Evolutionary conservation across 2,113 vertebrate genomes (phyloP).

Genomic region (Hippocampus comes): DNA sequence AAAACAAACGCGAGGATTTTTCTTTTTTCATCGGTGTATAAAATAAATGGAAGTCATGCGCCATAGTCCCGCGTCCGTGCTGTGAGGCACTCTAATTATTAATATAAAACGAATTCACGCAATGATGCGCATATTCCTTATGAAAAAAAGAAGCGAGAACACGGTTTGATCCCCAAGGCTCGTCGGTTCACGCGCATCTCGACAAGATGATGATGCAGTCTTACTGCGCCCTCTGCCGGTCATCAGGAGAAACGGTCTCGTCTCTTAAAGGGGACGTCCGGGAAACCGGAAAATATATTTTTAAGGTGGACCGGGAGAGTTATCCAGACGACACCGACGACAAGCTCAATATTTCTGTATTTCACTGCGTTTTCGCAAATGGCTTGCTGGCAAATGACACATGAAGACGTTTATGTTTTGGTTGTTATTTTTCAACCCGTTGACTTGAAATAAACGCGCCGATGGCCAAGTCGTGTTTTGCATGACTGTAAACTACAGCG

Average conservation of each 20-base stretch:
- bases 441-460: background rate
- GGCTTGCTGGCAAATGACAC: background rate
- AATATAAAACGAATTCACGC: slow-evolving; percentile 35
- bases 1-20: background rate
- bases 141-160: slow-evolving; percentile 36
- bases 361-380: background rate
- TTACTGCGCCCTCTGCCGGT: slow-evolving; percentile 40
- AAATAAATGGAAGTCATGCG: background rate
- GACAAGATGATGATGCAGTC: slow-evolving; percentile 28
- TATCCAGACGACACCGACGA: slow-evolving; percentile 18
- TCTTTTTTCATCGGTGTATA: background rate
- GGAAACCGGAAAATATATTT: slow-evolving; percentile 49
- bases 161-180: slow-evolving; percentile 37
- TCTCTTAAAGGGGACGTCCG: slow-evolving; percentile 70
- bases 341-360: background rate
- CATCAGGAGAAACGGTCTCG: accelerated
- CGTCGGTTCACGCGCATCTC: slow-evolving; percentile 5
- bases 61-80: background rate
- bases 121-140: slow-evolving; percentile 30
- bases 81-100: background rate
- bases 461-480: background rate
- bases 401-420: background rate
- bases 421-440: background rate
- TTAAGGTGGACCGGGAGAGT: slow-evolving; percentile 67
- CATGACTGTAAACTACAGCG: background rate